Base-by-base conservation (phyloP, 2,113 vertebrate genomes). In the Pagrus major region DNA sequence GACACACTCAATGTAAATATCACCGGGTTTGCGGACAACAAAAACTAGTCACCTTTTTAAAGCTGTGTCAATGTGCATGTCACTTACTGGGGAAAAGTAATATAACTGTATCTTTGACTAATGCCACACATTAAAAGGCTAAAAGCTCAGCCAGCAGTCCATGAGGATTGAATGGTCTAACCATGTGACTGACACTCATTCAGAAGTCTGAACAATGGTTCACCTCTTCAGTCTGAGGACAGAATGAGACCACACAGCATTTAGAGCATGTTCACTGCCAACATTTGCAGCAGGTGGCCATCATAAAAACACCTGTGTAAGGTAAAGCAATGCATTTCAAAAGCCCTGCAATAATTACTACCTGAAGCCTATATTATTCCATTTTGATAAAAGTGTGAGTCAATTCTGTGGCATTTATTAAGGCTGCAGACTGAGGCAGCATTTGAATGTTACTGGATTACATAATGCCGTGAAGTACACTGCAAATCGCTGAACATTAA, bases 141-240 rank as follows among this genome's bases (percentile, higher is more conserved):
- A 10, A 14, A n/a, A 27, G 71, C 20, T 51, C 11, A 84, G 70
- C 63, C 71, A 35, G 54, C 39, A 55, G 61, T 21, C 46, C 52
- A 59, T 15, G 33, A 16, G 46, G 18, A 27, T 16, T 20, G 58
- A 80, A 68, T n/a, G 61, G 55, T 75, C 61, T 42, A 21, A 80
- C 52, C 76, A 83, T 59, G 85, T 85, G 81, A 87, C 78, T 39
- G 59, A 67, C 61, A 29, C 54, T 80, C 85, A 85, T 85, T 86
- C 72, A 83, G 47, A 78, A 51, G 64, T 46, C 25, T 64, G 59
- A 75, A 84, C 76, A 87, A 80, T 74, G 81, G 39, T 51, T 72
- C 71, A 84, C 63, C 37, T 88, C 86, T 84, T 86, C 59, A 58
- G 66, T 44, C 51, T 23, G 80, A 77, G 61, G 15, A 65, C 69